phyloP scores from a whole-genome alignment of 1,140 invertebrate species.

The Drosophila ficusphila region DNA sequence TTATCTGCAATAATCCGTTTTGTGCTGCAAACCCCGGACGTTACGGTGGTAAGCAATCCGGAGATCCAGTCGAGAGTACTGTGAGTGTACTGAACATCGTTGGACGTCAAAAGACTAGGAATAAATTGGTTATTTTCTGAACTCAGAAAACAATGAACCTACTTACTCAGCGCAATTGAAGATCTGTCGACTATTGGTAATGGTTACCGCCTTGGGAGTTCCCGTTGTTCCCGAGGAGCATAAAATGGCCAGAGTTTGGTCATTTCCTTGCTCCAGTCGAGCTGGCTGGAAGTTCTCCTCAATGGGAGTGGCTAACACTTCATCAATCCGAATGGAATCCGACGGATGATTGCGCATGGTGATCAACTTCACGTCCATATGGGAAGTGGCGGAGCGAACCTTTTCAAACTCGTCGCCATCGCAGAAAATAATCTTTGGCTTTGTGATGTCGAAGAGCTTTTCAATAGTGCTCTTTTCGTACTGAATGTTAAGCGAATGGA shows the following conservation, averaged over 20 bases:
- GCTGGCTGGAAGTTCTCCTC: slow-evolving; percentile 45
- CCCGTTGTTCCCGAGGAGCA: slow-evolving; percentile 91
- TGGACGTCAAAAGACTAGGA: slow-evolving; percentile 33
- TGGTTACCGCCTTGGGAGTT: slow-evolving; percentile 90
- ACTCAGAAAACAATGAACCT: fast-evolving
- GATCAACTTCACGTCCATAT: slow-evolving; percentile 40
- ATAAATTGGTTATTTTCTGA: background rate
- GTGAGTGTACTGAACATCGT: slow-evolving; percentile 58
- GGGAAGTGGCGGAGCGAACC: slow-evolving; percentile 33
- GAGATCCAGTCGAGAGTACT: slow-evolving; percentile 69
- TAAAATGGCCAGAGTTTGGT: slow-evolving; percentile 76
- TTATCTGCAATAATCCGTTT: slow-evolving; percentile 59
- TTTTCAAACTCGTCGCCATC: slow-evolving; percentile 66
- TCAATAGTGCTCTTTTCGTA: slow-evolving; percentile 53
- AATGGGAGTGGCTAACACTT: slow-evolving; percentile 38
- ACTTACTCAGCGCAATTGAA: slow-evolving; percentile 36
- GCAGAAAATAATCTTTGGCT: slow-evolving; percentile 68
- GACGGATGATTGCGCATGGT: slow-evolving; percentile 57
- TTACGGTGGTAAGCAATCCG: slow-evolving; percentile 46
- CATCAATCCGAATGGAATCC: slow-evolving; percentile 40
- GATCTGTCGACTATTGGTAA: slow-evolving; percentile 84
- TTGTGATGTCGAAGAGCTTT: slow-evolving; percentile 55
- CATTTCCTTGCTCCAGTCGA: slow-evolving; percentile 39
- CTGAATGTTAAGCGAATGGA: slow-evolving; percentile 54
- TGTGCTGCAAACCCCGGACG: slow-evolving; percentile 53